Percentiles rank a stretch among this genome's conserved stretches.
Evolutionary conservation across 2,113 vertebrate species (phyloP).

Genomic region (Leucopsar rothschildi): DNA sequence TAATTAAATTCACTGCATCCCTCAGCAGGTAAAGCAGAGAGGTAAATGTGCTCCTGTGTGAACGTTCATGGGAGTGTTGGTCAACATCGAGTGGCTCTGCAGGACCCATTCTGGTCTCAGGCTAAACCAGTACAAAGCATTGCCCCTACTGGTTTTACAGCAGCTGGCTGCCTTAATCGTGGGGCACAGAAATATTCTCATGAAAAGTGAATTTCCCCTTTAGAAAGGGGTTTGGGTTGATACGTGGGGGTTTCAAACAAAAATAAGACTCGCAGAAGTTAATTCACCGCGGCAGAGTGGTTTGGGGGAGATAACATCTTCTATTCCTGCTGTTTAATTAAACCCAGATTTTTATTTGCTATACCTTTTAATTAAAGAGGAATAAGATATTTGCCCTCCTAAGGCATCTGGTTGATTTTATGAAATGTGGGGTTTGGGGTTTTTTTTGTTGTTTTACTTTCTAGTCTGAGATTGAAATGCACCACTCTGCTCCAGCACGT

Average conservation of each 20-base stretch:
- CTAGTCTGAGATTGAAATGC: background rate
- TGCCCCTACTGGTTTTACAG: background rate
- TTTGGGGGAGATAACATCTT: slow-evolving; percentile 4
- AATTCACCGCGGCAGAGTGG: background rate
- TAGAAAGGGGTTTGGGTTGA: background rate
- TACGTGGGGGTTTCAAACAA: background rate
- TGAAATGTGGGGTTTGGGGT: background rate
- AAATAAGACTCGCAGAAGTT: background rate
- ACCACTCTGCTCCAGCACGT: background rate
- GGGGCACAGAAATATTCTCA: background rate
- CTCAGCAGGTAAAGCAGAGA: background rate
- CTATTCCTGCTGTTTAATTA: slow-evolving; percentile 30
- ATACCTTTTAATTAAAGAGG: slow-evolving; percentile 60
- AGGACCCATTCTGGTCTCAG: background rate
- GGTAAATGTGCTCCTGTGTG: background rate
- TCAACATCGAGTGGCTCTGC: background rate
- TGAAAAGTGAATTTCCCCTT: background rate
- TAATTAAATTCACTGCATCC: background rate
- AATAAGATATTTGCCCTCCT: slow-evolving; percentile 36
- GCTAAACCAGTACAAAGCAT: background rate
- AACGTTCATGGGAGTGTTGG: rapidly evolving
- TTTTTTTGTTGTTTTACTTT: background rate
- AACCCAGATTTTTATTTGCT: slow-evolving; percentile 52
- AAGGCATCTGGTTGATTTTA: slow-evolving; percentile 46
- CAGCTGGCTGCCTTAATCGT: background rate